Evolutionary conservation across 2,797 vertebrate species (phyloP).

Genomic region (Podargus strigoides): DNA sequence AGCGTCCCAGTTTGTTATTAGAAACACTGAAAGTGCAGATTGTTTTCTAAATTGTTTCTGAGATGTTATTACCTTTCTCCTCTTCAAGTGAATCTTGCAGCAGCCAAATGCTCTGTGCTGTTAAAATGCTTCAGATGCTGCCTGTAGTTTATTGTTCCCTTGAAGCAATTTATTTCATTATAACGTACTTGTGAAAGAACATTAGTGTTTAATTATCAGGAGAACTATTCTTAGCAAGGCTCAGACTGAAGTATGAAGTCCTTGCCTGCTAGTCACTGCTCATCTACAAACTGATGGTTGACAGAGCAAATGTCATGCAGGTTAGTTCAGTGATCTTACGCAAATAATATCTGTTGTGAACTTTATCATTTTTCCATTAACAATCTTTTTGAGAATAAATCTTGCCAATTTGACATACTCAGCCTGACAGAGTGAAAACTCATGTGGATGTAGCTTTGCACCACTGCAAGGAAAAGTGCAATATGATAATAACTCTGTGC

Average conservation of each 20-base stretch:
- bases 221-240: conserved; percentile 50
- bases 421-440: not conserved
- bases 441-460: not conserved
- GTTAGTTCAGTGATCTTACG: not conserved
- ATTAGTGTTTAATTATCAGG: conserved; percentile 63
- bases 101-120: conserved; percentile 35
- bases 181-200: conserved; percentile 60
- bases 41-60: conserved; percentile 40
- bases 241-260: not conserved
- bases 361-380: not conserved
- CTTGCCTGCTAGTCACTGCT: conserved; percentile 11
- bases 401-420: not conserved
- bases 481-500: not conserved
- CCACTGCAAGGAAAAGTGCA: not conserved
- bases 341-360: not conserved
- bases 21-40: conserved; percentile 33
- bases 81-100: not conserved
- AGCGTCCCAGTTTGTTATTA: not conserved
- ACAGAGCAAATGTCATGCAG: not conserved
- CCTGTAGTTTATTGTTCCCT: conserved; percentile 60
- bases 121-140: conserved; percentile 52
- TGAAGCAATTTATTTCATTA: conserved; percentile 66
- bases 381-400: not conserved
- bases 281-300: not conserved
- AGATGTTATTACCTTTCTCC: conserved; percentile 48